Evolutionary conservation across 2,888 invertebrate genomes (phyloP), one percentile per base, ranked within the genome.

Genomic region (Liposcelis brunnea): DNA sequence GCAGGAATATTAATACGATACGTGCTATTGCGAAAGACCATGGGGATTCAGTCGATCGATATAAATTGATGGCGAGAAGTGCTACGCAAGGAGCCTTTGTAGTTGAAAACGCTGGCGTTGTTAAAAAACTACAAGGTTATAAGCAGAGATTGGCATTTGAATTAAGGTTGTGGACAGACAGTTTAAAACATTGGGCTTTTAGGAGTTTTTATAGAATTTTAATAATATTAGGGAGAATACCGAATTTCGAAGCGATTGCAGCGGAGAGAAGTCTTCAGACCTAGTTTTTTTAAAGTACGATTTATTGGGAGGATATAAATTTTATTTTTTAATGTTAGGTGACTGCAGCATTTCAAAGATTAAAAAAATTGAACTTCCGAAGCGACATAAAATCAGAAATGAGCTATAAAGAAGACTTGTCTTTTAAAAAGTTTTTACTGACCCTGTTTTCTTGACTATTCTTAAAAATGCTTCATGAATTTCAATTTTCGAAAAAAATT

Each of bases 1-100:
- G 44, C 54, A 79, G 81, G 55, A 83, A 83, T 59, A 67, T 83
- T 48, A 83, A 83, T 59, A 81, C 77, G 1, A 71, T 83, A 11
- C 65, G 83, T 48, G 73, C 80, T 0, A 80, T 83, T 49, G 70
- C 72, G 2, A 65, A 68, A 47, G 69, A 70, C 45, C 78, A 79
- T 58, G 77, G 75, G 1, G 71, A 78, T 60, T 71, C 73, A 2
- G 72, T 80, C 1, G 75, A 82, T 61, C 65, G 81, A 49, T 80
- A 77, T 50, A 68, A 68, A 26, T 64, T 77, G 32, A 75, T 82
- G 72, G 75, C 75, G 10, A 59, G 68, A 48, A 61, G 63, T 47
- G 72, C 73, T 2, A 65, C 68, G 5, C 61, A 62, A 55, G 63
- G 64, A 21, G 63, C 63, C 16, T 67, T 69, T 53, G 53, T 54